Percentiles rank a stretch among this genome's conserved stretches.
These are phyloP conservation scores for Virgularia gustaviana DNA, from an alignment of 92 coral and sea anemone genomes.

Conservation along the genomic window DNA sequence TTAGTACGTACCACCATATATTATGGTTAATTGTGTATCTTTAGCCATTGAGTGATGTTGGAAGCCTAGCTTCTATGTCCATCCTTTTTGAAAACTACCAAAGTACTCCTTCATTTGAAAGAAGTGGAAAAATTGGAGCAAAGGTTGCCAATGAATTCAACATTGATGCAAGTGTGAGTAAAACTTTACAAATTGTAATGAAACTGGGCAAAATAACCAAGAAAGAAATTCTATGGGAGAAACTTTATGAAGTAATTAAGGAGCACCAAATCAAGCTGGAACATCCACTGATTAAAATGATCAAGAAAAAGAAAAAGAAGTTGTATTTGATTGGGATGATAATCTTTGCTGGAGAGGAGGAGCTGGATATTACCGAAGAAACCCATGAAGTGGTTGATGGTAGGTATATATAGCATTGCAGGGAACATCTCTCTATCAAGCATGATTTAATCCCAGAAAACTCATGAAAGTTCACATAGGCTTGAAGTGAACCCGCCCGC, in stretches of 20 bases:
- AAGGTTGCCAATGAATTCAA: constrained; percentile 87
- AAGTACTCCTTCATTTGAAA: constrained; percentile 77
- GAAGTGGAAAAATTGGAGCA: constrained; percentile 74
- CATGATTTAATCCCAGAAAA: too few species aligned
- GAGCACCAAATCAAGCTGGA: constrained; percentile 58
- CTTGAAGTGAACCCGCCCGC: too few species aligned
- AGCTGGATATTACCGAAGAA: too few species aligned
- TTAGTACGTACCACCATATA: too few species aligned
- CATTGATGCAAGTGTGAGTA: constrained; percentile 65
- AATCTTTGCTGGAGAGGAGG: constrained; percentile 44
- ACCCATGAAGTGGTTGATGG: too few species aligned
- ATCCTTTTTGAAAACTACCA: constrained; percentile 65
- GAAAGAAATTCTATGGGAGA: constrained; percentile 69
- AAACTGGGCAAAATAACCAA: constrained; percentile 73
- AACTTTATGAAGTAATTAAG: constrained; percentile 51
- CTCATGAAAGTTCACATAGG: too few species aligned
- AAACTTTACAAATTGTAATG: constrained; percentile 73
- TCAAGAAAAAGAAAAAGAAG: constrained; percentile 55
- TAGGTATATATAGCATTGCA: too few species aligned
- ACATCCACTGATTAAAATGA: constrained; percentile 69
- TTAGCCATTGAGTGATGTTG: too few species aligned
- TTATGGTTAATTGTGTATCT: too few species aligned
- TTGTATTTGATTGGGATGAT: constrained; percentile 69
- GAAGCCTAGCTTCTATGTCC: constrained; percentile 44
- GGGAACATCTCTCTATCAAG: too few species aligned